Conservation (phyloP, 1,140 invertebrate species). For the Bactericera cockerelli region DNA sequence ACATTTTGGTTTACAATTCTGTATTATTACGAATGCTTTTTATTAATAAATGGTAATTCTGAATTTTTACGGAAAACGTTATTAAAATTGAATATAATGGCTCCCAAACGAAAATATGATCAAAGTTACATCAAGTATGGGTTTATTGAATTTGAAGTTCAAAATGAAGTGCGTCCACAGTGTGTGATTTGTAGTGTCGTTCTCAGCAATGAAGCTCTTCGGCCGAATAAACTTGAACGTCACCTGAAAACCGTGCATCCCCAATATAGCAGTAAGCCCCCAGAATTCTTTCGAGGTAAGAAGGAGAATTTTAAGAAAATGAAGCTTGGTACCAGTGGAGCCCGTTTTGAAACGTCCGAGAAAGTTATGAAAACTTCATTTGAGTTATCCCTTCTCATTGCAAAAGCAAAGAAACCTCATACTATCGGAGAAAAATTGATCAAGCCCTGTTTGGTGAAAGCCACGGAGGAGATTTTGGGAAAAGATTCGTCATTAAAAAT, state of each 20-base stretch:
- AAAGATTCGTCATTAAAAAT: slow-evolving; percentile 17
- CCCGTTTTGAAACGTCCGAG: slow-evolving; percentile 18
- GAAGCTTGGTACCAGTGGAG: slow-evolving; percentile 19
- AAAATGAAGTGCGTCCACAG: slow-evolving; percentile 19
- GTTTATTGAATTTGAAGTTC: slow-evolving; percentile 19
- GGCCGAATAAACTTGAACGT: slow-evolving; percentile 20
- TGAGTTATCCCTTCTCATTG: slow-evolving; percentile 20
- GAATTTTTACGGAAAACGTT: no score
- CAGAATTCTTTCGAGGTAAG: slow-evolving; percentile 22
- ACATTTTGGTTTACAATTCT: no score
- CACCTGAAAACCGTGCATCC: slow-evolving; percentile 21
- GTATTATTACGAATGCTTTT: no score
- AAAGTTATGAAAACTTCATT: slow-evolving; percentile 19
- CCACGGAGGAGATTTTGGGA: no score
- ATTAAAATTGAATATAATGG: no score
- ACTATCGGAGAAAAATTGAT: slow-evolving; percentile 21
- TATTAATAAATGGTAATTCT: no score
- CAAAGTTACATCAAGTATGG: slow-evolving; percentile 17
- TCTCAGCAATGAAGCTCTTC: slow-evolving; percentile 18
- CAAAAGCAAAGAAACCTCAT: slow-evolving; percentile 16
- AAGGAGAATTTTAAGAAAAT: slow-evolving; percentile 22
- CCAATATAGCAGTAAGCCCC: slow-evolving; percentile 17
- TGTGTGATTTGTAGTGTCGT: slow-evolving; percentile 21
- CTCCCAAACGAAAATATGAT: slow-evolving; percentile 18
- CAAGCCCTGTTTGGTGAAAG: slow-evolving; percentile 17